Evolutionary conservation across 1,140 invertebrate species (phyloP), one percentile per base, ranked within the genome.

Genomic region (Dendroctonus valens): DNA sequence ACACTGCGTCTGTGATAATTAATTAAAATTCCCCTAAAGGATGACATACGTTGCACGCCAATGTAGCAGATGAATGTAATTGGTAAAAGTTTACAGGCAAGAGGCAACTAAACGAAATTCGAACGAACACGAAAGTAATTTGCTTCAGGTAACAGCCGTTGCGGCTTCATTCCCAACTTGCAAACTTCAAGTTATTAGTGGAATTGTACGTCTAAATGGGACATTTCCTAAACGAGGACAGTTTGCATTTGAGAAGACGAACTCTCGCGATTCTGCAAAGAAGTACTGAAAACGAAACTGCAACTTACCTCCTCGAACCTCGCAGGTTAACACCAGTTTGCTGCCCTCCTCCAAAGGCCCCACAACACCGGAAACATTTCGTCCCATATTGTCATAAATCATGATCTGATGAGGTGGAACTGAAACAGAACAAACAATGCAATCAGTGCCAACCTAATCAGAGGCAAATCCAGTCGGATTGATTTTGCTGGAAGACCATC

Each of bases 331-430:
- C 62, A 88, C 83, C 58, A 94, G 85, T 77, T 90, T 88, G 67
- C 88, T 83, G 52, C 89, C 92, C 79, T 94, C 91, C 74, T 90
- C 86, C 71, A 93, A 85, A 41, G 93, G 93, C 51, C 92, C 92
- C 69, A 93, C 87, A n/a, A 88, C 83, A 50, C 84, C 85, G 41
- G 86, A 85, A 51, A 90, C 85, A 73, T 90, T 85, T 61, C 87
- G 80, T 48, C 91, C 91, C 26, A 90, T 90, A 75, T 86, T 89
- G 79, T 93, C 91, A 77, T 91, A 92, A 72, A 96, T 85, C 65
- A 92, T 84, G 69, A 93, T 83, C 77, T 91, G 86, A 80, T 91
- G 89, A 37, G 92, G 92, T 72, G 91, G 91, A 79, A 94, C 92
- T 94, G 84, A 12, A 83, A 84, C 69, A 59, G 57, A 41, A 61